These are phyloP conservation scores for Xestobium rufovillosum DNA, from an alignment of 2,888 invertebrate species.

Conservation along the genomic window DNA sequence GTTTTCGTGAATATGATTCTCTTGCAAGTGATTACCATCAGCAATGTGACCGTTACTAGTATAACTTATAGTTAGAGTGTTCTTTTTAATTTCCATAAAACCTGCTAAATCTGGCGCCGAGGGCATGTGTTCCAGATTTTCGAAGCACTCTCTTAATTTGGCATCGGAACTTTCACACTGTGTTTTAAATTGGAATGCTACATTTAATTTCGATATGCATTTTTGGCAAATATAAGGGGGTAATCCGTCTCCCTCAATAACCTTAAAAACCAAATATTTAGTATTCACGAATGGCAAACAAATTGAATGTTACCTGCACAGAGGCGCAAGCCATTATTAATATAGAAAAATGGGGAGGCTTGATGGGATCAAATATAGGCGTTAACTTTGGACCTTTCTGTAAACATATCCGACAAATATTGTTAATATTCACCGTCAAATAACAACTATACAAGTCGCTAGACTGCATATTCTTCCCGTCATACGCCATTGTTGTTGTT, in stretches of 20 bases:
- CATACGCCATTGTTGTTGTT: constrained; percentile 26
- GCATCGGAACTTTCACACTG: constrained; percentile 41
- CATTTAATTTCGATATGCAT: constrained; percentile 40
- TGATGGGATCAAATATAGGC: constrained; percentile 42
- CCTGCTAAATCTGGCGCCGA: constrained; percentile 33
- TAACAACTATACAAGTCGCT: constrained; percentile 40
- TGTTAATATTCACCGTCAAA: constrained; percentile 41
- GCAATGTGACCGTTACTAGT: constrained; percentile 8
- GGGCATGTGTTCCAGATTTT: constrained; percentile 32
- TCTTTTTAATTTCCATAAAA: constrained; percentile 36
- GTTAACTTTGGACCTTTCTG: constrained; percentile 40
- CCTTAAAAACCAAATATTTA: constrained; percentile 26
- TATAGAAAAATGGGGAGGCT: constrained; percentile 42
- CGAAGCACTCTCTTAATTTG: constrained; percentile 39
- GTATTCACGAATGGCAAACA: neutral
- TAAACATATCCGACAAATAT: constrained; percentile 42
- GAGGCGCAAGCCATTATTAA: constrained; percentile 43
- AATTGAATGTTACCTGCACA: constrained; percentile 35
- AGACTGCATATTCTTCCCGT: constrained; percentile 32
- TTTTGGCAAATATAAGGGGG: constrained; percentile 41
- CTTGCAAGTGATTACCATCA: constrained; percentile 4
- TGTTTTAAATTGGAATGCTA: constrained; percentile 42
- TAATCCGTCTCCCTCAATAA: constrained; percentile 39
- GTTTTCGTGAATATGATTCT: constrained; percentile 5
- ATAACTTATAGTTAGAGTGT: constrained; percentile 19